Conservation (phyloP, 2,888 invertebrate species). For the Aethes cnicana region DNA sequence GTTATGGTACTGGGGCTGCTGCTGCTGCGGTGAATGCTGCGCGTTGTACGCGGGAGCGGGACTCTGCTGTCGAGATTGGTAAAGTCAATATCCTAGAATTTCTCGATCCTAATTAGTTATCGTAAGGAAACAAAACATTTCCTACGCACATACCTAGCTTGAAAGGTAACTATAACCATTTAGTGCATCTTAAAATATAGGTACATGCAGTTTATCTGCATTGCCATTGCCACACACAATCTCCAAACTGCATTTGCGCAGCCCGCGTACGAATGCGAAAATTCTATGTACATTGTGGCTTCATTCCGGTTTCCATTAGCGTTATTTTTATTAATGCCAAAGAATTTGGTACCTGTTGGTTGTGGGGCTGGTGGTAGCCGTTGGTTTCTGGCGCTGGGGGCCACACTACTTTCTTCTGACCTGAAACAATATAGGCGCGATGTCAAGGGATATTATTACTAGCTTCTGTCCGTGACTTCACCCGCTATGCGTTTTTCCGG, state of each 20-base stretch:
- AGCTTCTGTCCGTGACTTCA: neutral
- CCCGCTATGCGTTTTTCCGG: no score
- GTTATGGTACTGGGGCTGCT: conserved; percentile 34
- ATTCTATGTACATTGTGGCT: conserved; percentile 15
- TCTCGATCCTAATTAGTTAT: no score
- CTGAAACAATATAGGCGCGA: conserved; percentile 76
- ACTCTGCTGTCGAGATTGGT: conserved; percentile 57
- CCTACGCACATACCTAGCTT: no score
- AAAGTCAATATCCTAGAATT: neutral
- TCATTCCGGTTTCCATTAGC: conserved; percentile 13
- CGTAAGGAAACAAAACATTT: no score
- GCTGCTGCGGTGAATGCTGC: conserved; percentile 61
- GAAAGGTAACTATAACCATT: no score
- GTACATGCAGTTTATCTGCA: conserved; percentile 14
- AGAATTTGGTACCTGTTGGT: conserved; percentile 81
- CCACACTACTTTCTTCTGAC: conserved; percentile 93
- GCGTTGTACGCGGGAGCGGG: conserved; percentile 77
- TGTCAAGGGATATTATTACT: neutral
- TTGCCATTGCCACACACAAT: conserved; percentile 8
- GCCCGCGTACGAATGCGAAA: conserved; percentile 11
- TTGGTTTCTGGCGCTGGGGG: conserved; percentile 89
- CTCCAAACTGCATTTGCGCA: conserved; percentile 20
- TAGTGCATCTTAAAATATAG: conserved; percentile 8
- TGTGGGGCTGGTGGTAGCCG: conserved; percentile 77
- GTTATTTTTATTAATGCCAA: conserved; percentile 10